Conservation (phyloP, 1,140 invertebrate genomes). For the Caenorhabditis inopinata region DNA sequence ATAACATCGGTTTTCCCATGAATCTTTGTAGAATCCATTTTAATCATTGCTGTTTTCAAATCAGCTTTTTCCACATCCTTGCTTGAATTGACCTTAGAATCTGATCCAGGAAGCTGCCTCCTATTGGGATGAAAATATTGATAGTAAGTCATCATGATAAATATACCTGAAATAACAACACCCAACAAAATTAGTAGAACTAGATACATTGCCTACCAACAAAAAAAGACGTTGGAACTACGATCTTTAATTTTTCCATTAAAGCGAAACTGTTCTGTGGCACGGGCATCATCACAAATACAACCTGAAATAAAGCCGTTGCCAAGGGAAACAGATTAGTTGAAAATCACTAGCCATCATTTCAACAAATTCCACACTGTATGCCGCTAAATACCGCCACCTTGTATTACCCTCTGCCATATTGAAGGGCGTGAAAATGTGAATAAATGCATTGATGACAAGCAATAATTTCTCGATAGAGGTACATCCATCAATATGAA, state of each 20-base stretch:
- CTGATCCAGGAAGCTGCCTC: not conserved
- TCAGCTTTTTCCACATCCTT: not conserved
- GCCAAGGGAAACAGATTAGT: not conserved
- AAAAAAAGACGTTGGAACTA: not conserved
- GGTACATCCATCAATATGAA: not conserved
- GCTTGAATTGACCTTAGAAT: too few relatives aligned
- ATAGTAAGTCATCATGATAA: constrained; percentile 36
- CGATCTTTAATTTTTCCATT: not conserved
- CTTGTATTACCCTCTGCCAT: constrained; percentile 37
- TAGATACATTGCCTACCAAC: not conserved
- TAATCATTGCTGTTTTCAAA: too few relatives aligned
- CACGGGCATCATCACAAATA: not conserved
- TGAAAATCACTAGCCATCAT: not conserved
- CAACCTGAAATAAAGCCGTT: not conserved
- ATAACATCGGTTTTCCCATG: too few relatives aligned
- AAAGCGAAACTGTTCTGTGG: not conserved
- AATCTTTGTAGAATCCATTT: too few relatives aligned
- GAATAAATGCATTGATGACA: constrained; percentile 26
- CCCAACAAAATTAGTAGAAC: not conserved
- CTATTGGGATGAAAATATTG: constrained; percentile 36
- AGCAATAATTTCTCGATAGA: not conserved
- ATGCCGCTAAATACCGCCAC: constrained; percentile 23
- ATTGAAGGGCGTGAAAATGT: constrained; percentile 41
- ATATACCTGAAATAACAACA: not conserved
- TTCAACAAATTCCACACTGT: constrained; percentile 35